Conservation (phyloP, 2,113 vertebrate genomes). For the Equus quagga region DNA sequence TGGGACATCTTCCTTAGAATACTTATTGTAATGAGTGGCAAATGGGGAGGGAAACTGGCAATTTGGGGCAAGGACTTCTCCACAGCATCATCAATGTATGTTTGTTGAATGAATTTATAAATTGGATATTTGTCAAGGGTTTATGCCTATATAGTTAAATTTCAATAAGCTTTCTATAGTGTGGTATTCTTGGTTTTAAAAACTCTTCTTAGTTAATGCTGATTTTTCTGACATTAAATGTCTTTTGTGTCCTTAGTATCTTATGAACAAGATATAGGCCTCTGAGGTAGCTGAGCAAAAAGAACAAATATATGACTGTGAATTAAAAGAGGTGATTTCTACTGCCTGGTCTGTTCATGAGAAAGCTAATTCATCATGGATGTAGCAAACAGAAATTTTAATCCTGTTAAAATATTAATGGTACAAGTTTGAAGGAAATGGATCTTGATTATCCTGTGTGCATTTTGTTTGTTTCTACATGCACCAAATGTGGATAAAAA, state of each 20-base stretch:
- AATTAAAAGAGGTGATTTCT: neutral
- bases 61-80: neutral
- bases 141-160: constrained; percentile 28
- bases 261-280: neutral
- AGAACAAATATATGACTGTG: neutral
- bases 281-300: constrained; percentile 8
- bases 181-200: constrained; percentile 20
- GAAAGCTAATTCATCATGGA: constrained; percentile 29
- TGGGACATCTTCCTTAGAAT: neutral
- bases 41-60: neutral
- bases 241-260: neutral
- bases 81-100: neutral
- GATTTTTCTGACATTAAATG: constrained; percentile 23
- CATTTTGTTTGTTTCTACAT: constrained; percentile 31
- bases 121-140: neutral
- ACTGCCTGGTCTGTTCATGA: neutral
- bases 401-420: constrained; percentile 40
- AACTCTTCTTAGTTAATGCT: neutral
- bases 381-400: neutral
- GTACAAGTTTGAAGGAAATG: constrained; percentile 33
- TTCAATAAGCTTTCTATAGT: constrained; percentile 15
- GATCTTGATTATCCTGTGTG: constrained; percentile 14
- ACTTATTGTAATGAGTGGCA: neutral
- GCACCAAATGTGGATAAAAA: neutral
- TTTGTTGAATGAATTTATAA: constrained; percentile 46